A percentile compares a stretch with the other conserved stretches of the same genome.
Conservation (phyloP, 2,113 vertebrate genomes). For the Carassius auratus region DNA sequence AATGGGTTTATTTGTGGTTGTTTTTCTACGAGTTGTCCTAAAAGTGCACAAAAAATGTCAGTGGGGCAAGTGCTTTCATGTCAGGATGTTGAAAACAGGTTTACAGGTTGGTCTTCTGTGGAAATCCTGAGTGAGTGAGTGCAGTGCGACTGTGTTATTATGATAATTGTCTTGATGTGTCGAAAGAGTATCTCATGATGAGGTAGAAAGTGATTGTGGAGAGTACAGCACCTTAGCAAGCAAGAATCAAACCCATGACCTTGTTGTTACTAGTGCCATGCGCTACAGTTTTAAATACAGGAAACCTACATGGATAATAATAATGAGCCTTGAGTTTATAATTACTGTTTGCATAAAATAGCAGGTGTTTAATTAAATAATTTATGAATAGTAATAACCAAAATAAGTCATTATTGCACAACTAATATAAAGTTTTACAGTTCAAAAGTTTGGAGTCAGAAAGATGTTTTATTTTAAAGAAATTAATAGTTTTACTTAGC, state of each 20-base stretch:
- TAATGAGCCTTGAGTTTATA: neutral
- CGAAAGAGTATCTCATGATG: neutral
- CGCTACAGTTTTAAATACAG: neutral
- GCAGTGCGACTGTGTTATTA: conserved; percentile 36
- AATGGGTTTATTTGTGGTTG: conserved; percentile 15
- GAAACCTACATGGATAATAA: neutral
- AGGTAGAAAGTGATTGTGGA: neutral
- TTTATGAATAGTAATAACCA: neutral
- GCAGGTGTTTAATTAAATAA: neutral
- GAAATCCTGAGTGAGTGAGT: conserved; percentile 21
- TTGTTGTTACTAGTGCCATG: neutral
- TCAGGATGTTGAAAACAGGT: conserved; percentile 32
- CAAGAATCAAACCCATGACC: neutral
- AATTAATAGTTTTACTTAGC: too few relatives aligned
- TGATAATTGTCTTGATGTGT: conserved; percentile 41
- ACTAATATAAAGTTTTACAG: neutral
- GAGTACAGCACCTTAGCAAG: neutral
- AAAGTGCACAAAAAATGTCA: conserved; percentile 17
- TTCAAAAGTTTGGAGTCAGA: too few relatives aligned
- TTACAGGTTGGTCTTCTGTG: conserved; percentile 17
- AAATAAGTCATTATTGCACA: neutral
- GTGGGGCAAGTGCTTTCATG: conserved; percentile 39
- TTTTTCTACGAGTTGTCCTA: conserved; percentile 30
- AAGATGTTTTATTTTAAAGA: too few relatives aligned
- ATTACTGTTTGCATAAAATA: neutral